phyloP scores from a whole-genome alignment of 2,113 vertebrate species.

The Montifringilla adamsi region DNA sequence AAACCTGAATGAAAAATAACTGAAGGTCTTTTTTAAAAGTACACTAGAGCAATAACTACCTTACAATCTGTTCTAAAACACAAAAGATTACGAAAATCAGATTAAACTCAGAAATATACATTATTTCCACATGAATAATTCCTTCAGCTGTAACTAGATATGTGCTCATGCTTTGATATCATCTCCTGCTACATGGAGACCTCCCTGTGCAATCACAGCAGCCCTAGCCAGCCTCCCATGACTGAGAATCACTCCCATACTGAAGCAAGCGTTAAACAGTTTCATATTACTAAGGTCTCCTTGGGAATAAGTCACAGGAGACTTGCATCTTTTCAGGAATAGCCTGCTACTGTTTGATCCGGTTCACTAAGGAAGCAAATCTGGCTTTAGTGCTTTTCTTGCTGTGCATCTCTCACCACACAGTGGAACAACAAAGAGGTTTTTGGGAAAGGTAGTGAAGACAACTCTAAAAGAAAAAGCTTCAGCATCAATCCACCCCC shows the following conservation, averaged over 20 bases:
- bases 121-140: background rate
- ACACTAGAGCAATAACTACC: background rate
- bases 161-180: background rate
- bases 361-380: background rate
- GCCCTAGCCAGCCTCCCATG: background rate
- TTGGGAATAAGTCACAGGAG: background rate
- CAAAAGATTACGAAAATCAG: background rate
- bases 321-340: background rate
- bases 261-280: background rate
- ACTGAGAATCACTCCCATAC: background rate
- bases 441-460: background rate
- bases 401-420: background rate
- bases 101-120: background rate
- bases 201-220: background rate
- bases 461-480: background rate
- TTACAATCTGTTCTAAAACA: background rate
- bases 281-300: background rate
- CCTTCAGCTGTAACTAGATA: background rate
- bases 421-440: background rate
- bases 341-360: background rate
- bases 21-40: background rate
- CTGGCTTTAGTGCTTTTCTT: background rate
- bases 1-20: background rate
- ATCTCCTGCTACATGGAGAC: background rate
- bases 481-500: rapidly evolving